Evolutionary conservation across 1,140 invertebrate species (phyloP), one percentile per base, ranked within the genome.

Genomic region (Anoplolepis gracilipes): DNA sequence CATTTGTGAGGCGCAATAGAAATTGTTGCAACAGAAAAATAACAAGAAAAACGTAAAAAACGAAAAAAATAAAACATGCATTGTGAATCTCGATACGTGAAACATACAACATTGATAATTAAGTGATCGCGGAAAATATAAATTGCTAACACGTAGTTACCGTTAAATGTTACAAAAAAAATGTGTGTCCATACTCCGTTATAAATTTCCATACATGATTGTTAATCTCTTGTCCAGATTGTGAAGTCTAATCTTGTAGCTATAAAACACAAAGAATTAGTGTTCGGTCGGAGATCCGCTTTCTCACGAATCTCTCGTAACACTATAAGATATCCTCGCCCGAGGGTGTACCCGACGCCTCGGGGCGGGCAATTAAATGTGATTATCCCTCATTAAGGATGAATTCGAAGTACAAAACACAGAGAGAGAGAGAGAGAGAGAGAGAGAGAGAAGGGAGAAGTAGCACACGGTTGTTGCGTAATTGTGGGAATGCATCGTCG

Each of bases 381-480:
- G 92, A 94, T 94, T 94, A 94, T 92, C 91, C 89, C 88, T 90
- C 92, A 93, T 93, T 93, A 93, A 93, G 92, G 90, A 91, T 87
- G 89, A 92, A 91, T 92, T 88, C 90, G 89, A 91, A 91, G 90
- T 90, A 89, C 86, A 85, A 90, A 77, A 82, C 65, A 79, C 81
- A 85, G 86, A 67, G 62, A 77, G 49, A 13, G 19, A 13, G 49
- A 7, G 70, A 70, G 75, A 42, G 33, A 33, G 86, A 67, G 61
- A 77, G 49, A 13, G 19, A 16, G 16, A 10, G 72, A 70, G 76
- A 49, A 49, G 46, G 46, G 13, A 19, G 4, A 49, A 49, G 13
- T 16, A 6, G 16, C 46, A 84, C 86, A 39, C 16, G 88, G 84
- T 93, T 49, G 46, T 49, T 93, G 88, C 89, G 91, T 93, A 93